Evolutionary conservation across 2,888 invertebrate species (phyloP).

Genomic region (Volucella inanis): DNA sequence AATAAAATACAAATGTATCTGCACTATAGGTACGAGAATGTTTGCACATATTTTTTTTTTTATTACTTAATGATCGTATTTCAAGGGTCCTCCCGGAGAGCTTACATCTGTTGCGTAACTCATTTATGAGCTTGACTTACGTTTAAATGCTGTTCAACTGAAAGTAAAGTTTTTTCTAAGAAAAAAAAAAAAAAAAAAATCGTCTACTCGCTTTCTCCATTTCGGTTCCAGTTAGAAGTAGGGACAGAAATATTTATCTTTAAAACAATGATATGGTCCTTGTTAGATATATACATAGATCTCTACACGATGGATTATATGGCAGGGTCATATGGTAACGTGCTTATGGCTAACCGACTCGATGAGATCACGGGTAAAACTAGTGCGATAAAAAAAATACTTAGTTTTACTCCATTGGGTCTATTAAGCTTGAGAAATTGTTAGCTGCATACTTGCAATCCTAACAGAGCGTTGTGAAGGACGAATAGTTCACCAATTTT

Average conservation of each 20-base stretch:
- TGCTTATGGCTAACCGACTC: too few relatives aligned
- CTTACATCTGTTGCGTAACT: conserved; percentile 36
- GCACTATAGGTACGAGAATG: not conserved
- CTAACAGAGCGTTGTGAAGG: too few relatives aligned
- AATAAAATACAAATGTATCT: not conserved
- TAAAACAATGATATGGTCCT: not conserved
- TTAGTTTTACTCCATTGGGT: too few relatives aligned
- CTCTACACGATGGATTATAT: too few relatives aligned
- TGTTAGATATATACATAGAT: too few relatives aligned
- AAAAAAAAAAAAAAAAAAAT: not conserved
- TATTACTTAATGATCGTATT: conserved; percentile 47
- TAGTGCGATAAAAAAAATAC: too few relatives aligned
- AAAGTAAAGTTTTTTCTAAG: conserved; percentile 16
- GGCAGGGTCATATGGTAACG: too few relatives aligned
- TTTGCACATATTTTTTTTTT: conserved; percentile 1
- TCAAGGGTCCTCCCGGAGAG: conserved; percentile 9
- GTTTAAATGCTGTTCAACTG: conserved; percentile 41
- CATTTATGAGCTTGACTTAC: conserved; percentile 19
- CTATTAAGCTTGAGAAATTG: too few relatives aligned
- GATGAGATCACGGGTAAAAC: too few relatives aligned
- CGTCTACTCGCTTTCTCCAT: conserved; percentile 58
- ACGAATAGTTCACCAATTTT: too few relatives aligned
- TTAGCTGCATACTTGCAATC: too few relatives aligned
- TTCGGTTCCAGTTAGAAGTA: not conserved
- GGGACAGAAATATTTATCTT: not conserved